Evolutionary conservation across 2,888 invertebrate genomes (phyloP).

Genomic region (Hypercompe scribonia): DNA sequence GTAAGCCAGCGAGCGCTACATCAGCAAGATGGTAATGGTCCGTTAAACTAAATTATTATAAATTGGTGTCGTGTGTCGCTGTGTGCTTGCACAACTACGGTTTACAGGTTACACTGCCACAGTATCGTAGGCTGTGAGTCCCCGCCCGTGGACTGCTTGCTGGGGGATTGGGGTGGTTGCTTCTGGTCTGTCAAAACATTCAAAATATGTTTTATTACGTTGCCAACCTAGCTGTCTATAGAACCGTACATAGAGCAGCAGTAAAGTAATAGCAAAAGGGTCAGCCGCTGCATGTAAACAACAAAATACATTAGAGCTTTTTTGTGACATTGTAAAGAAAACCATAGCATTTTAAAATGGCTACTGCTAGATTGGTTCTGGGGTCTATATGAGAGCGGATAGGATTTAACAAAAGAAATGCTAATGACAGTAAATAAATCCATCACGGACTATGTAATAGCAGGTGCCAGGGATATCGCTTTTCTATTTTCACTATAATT

Average conservation of each 20-base stretch:
- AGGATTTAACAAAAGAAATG: slow-evolving; percentile 4
- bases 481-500: slow-evolving; percentile 36
- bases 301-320: slow-evolving; percentile 18
- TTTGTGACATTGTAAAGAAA: slow-evolving; percentile 29
- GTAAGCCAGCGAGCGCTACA: slow-evolving; percentile 54
- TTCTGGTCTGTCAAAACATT: slow-evolving; percentile 92
- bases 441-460: slow-evolving; percentile 34
- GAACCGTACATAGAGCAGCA: background rate
- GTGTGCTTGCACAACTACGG: slow-evolving; percentile 51
- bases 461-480: slow-evolving; percentile 52
- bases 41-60: slow-evolving; percentile 55
- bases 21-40: slow-evolving; percentile 72
- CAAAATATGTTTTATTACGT: background rate
- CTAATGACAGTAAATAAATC: slow-evolving; percentile 32
- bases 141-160: slow-evolving; percentile 91
- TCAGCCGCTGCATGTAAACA: slow-evolving; percentile 19
- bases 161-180: slow-evolving; percentile 91
- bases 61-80: slow-evolving; percentile 49
- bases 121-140: slow-evolving; percentile 99
- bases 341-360: slow-evolving; percentile 32
- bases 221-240: background rate
- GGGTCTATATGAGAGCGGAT: slow-evolving; percentile 16
- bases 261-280: slow-evolving; percentile 5
- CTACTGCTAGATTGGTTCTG: slow-evolving; percentile 24
- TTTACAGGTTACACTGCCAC: slow-evolving; percentile 99